A percentile compares a stretch with the other conserved stretches of the same genome.
Conservation (phyloP, 2,113 vertebrate genomes). For the Callipepla californica region DNA sequence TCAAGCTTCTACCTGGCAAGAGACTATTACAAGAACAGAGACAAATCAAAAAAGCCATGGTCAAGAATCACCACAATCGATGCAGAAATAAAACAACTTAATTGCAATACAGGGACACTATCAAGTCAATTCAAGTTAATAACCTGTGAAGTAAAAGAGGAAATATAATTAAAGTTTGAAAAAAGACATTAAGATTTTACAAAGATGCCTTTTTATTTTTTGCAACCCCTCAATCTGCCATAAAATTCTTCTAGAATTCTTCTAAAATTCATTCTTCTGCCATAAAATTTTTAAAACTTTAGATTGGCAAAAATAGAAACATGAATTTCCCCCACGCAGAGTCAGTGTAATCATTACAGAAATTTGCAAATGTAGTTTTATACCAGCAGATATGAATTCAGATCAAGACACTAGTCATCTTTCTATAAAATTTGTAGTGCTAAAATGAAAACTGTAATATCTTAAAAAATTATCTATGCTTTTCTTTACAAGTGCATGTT, state of each 20-base stretch:
- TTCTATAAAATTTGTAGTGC: not conserved
- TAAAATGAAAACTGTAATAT: not conserved
- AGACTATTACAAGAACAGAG: not conserved
- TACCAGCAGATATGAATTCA: not conserved
- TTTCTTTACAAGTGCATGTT: not conserved
- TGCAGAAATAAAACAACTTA: not conserved
- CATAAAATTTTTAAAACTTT: not conserved
- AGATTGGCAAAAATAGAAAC: not conserved
- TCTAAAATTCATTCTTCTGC: no score
- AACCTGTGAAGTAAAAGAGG: not conserved
- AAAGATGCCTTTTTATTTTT: not conserved
- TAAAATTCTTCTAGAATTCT: no score
- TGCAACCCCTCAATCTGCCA: not conserved
- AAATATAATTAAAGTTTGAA: not conserved
- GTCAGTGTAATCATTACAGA: not conserved
- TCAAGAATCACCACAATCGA: not conserved
- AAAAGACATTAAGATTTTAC: not conserved
- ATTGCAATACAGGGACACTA: not conserved
- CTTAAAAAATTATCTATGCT: not conserved
- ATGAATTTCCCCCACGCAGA: not conserved
- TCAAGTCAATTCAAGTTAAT: not conserved
- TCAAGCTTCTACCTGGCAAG: not conserved
- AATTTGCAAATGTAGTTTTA: not conserved
- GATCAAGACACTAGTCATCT: not conserved
- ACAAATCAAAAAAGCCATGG: not conserved